phyloP scores from a whole-genome alignment of 2,888 invertebrate species.

The Melieria picta region DNA sequence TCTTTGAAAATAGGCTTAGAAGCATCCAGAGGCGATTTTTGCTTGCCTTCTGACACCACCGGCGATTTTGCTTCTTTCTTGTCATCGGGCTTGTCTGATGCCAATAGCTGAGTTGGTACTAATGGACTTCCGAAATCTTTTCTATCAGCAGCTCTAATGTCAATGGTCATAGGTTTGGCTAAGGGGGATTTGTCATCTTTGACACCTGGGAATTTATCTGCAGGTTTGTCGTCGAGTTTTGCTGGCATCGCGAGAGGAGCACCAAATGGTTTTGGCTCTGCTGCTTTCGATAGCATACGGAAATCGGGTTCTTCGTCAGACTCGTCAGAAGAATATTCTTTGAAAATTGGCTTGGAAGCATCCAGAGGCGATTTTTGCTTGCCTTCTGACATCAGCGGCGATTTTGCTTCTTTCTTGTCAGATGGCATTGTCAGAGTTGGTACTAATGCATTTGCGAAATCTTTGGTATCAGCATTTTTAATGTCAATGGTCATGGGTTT shows the following conservation, averaged over 20 bases:
- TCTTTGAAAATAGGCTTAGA: not conserved
- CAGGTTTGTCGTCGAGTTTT: not conserved
- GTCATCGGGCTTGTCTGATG: not conserved
- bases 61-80: not conserved
- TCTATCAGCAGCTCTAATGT: not conserved
- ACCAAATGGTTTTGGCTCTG: too few relatives aligned
- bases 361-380: not conserved
- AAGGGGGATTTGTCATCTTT: too few relatives aligned
- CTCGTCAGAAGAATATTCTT: not conserved
- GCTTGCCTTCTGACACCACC: not conserved
- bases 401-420: too few relatives aligned
- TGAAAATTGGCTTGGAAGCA: not conserved
- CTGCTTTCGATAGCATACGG: too few relatives aligned
- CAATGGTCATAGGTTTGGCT: not conserved
- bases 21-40: not conserved
- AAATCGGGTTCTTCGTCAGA: not conserved
- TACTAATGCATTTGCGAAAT: too few relatives aligned
- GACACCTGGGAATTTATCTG: not conserved
- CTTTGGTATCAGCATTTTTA: too few relatives aligned
- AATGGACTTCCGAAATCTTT: not conserved
- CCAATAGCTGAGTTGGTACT: not conserved
- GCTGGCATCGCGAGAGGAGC: too few relatives aligned
- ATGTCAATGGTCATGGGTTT: too few relatives aligned
- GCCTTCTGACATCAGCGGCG: not conserved
- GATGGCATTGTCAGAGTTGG: too few relatives aligned